These are phyloP conservation scores for Porites divaricata DNA, from an alignment of 92 coral and sea anemone species.

Conservation along the genomic window DNA sequence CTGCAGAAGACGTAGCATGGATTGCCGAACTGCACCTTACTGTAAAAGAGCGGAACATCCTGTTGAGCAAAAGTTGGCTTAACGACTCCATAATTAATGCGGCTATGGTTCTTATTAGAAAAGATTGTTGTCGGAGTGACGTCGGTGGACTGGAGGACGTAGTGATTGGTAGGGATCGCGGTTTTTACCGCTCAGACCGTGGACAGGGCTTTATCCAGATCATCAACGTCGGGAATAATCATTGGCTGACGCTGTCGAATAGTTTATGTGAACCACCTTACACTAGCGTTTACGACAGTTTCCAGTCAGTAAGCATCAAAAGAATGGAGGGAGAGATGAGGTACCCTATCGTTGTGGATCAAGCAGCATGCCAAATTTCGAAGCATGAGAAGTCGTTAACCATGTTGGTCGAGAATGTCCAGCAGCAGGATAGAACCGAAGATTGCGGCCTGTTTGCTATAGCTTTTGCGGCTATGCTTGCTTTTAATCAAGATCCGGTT, in stretches of 20 bases:
- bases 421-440: conserved; percentile 45
- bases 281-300: conserved; percentile 56
- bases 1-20: too few species aligned
- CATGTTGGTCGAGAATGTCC: conserved; percentile 40
- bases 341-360: conserved; percentile 63
- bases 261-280: background rate
- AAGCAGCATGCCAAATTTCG: conserved; percentile 30
- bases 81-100: background rate
- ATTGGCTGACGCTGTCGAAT: conserved; percentile 57
- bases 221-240: conserved; percentile 37
- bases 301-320: conserved; percentile 23
- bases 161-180: conserved; percentile 28
- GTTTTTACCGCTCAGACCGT: background rate
- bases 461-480: conserved; percentile 37
- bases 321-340: conserved; percentile 27
- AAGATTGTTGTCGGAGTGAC: background rate
- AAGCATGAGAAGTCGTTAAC: background rate
- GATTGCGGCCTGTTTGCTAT: conserved; percentile 65
- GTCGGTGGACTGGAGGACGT: conserved; percentile 46
- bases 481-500: background rate
- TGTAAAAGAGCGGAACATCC: too few species aligned
- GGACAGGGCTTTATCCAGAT: background rate
- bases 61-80: too few species aligned
- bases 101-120: background rate
- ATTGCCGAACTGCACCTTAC: too few species aligned